Evolutionary conservation across 2,797 vertebrate genomes (phyloP).

Genomic region (Amniataba percoides): DNA sequence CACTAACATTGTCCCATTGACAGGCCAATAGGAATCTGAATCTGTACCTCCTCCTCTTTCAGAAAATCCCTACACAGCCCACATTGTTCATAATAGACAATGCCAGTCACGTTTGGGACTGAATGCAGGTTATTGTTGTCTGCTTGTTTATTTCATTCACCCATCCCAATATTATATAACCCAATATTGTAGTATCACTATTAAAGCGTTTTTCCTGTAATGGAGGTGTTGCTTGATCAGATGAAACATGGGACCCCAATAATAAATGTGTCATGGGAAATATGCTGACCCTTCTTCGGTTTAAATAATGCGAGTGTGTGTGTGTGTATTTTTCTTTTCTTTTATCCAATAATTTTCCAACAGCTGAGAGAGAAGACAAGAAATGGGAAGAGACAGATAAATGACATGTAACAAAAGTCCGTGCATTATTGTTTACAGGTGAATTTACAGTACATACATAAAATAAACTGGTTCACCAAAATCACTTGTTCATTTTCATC

Average conservation of each 20-base stretch:
- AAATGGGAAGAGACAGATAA: too few species aligned
- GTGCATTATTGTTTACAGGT: too few species aligned
- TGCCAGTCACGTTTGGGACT: not conserved
- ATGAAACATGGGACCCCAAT: too few species aligned
- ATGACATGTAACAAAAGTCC: too few species aligned
- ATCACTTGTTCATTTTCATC: not conserved
- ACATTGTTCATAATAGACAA: not conserved
- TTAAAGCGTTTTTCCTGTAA: not conserved
- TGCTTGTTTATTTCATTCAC: not conserved
- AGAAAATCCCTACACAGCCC: not conserved
- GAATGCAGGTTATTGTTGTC: not conserved
- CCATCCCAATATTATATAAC: not conserved
- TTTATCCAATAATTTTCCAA: too few species aligned
- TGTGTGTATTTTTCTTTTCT: too few species aligned
- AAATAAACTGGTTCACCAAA: not conserved
- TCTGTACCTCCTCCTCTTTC: not conserved
- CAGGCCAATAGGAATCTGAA: not conserved
- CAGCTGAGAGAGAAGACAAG: too few species aligned
- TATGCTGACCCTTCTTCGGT: too few species aligned
- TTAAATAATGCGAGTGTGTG: too few species aligned
- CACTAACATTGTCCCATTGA: not conserved
- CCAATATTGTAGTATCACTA: not conserved
- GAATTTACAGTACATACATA: too few species aligned
- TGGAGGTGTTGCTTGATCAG: too few species aligned
- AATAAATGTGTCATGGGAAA: too few species aligned